A percentile compares a stretch with the other conserved stretches of the same genome.
Conservation (phyloP, 2,113 vertebrate species). For the Stigmatopora nigra region DNA sequence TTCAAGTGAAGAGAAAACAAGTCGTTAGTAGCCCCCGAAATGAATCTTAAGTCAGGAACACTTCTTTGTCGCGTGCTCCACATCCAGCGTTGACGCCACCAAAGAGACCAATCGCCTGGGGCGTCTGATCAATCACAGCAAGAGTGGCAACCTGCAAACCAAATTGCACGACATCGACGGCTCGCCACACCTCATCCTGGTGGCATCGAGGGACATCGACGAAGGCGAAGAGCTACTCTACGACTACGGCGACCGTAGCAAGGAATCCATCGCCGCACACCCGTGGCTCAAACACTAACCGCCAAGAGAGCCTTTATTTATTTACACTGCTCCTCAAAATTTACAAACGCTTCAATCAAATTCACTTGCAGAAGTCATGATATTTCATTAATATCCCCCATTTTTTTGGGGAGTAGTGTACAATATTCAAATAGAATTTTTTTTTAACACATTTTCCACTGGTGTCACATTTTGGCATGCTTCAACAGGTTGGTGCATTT, state of each 20-base stretch:
- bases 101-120: conserved; percentile 84
- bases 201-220: conserved; percentile 87
- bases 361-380: not conserved
- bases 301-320: not conserved
- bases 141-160: conserved; percentile 94
- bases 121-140: conserved; percentile 93
- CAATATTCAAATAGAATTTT: not conserved
- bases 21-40: too few relatives aligned
- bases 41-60: too few relatives aligned
- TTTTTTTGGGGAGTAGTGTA: not conserved
- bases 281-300: conserved; percentile 90
- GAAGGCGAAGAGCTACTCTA: conserved; percentile 92
- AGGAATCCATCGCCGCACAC: conserved; percentile 85
- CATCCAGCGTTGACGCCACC: conserved; percentile 86
- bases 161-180: conserved; percentile 89
- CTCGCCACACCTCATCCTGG: conserved; percentile 91
- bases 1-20: too few relatives aligned
- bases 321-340: not conserved
- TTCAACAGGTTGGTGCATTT: not conserved
- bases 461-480: not conserved
- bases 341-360: not conserved
- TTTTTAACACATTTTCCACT: not conserved
- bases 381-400: not conserved
- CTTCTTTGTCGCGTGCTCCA: not conserved
- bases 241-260: conserved; percentile 94